Evolutionary conservation across 2,797 vertebrate species (phyloP).

Genomic region (Threskiornis aethiopicus): DNA sequence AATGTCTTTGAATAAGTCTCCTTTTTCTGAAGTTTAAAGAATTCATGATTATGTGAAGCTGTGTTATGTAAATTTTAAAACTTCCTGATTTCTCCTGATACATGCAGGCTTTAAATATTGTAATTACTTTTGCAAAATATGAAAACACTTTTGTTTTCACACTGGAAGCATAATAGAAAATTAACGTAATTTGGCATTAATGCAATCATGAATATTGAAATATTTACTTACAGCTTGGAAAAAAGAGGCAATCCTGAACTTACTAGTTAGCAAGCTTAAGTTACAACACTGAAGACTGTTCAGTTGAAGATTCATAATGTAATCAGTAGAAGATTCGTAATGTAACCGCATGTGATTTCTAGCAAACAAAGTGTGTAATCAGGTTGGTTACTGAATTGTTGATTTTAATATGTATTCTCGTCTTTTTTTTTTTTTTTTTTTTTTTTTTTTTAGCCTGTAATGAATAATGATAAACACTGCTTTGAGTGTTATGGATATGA

Average conservation of each 20-base stretch:
- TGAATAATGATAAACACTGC: conserved; percentile 99
- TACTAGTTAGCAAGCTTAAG: not conserved
- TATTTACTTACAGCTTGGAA: not conserved
- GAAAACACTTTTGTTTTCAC: not conserved
- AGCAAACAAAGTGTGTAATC: not conserved
- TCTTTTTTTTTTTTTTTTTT: not conserved
- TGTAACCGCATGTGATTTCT: not conserved
- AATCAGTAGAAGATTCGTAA: not conserved
- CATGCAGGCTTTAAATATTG: not conserved
- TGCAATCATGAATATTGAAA: not conserved
- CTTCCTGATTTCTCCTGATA: not conserved
- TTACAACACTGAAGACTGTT: not conserved
- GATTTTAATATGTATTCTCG: not conserved
- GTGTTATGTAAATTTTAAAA: not conserved
- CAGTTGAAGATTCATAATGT: not conserved
- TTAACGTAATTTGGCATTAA: not conserved
- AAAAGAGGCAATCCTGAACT: not conserved
- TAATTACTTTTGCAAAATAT: not conserved
- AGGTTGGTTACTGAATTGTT: not conserved
- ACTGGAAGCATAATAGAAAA: not conserved
- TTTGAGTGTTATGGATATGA: conserved; percentile 99
- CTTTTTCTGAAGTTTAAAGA: not conserved
- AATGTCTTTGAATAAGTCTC: not conserved
- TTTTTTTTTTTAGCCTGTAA: conserved; percentile 85
- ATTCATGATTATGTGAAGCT: not conserved